Evolutionary conservation across 2,113 vertebrate species (phyloP), one percentile per base, ranked within the genome.

Genomic region (Rhagologus leucostigma): DNA sequence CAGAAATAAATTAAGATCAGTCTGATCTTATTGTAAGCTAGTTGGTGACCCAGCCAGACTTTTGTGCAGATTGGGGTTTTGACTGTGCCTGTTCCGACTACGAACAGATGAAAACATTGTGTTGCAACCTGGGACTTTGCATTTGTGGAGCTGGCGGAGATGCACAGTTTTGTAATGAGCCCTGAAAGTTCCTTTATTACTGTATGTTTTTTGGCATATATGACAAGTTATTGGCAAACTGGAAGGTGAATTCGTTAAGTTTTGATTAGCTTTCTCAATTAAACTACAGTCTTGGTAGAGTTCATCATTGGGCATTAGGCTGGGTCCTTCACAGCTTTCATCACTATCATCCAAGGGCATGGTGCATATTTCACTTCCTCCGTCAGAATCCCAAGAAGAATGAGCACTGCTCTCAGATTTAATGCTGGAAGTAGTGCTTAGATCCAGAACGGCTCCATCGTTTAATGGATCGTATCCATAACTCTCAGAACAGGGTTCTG

Each of bases 161-260:
- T 99, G 99, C 62, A 99, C 99, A 7, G 99, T 99, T 97, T 99
- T 99, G 97, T 99, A 99, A 97, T 99, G 99, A 87, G 99, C 99
- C 92, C 99, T 98, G 97, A 99, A 99, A 17, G 99, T 99, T 91
- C 99, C 99, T 97, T 99, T 99, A 97, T 99, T 99, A 95, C 99
- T 99, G 53, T 99, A 99, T 29, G 98, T 98, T 98, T 99, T 99
- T 97, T 99, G 99, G 97, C 99, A 99, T 92, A 99, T 96, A 41
- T 99, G 99, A 96, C 99, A 99, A 32, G 99, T 99, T 62, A 99
- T 99, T 33, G 99, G 98, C 67, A 99, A 97, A 71, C 98, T 98
- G 16, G 97, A 97, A 76, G 98, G 98, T 69, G 98, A 96, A 96
- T 92, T 97, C 75, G 94, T 93, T 42, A 97, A 97, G 94, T 97